Evolutionary conservation across 2,888 invertebrate genomes (phyloP), one percentile per base, ranked within the genome.

Genomic region (Embidobia sp.): DNA sequence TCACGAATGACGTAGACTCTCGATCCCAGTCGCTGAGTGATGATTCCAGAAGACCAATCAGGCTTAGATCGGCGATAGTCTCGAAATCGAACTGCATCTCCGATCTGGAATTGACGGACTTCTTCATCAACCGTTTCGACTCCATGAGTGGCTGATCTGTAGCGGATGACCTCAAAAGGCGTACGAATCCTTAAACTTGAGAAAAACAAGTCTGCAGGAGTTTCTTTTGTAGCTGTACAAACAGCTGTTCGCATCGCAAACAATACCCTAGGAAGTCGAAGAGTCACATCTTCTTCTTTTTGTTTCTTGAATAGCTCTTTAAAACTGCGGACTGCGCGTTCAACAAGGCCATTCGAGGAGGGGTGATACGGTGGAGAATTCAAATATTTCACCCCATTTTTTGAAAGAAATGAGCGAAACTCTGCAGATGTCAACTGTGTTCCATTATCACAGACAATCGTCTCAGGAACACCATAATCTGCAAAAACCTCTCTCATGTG

Each of bases 291-390:
- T 42, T n/a, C 42, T 19, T 10, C 42, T 3, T 10, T 1, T n/a
- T 5, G 15, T 22, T 46, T 46, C 3, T 11, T 11, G 13, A 2
- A 46, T 13, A 46, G 13, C n/a, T 49, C 33, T 15, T 49, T 49
- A 15, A 49, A 49, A 3, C 31, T 33, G 4, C 19, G 19, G 11
- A 51, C 18, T 19, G 22, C 22, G 22, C 22, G 6, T 22, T 22
- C 22, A 4, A 6, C 22, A 22, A 33, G 11, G 1, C 49, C 49
- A 11, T 49, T 49, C 3, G 49, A 33, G 2, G 31, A 16, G 3
- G 48, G 48, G 29, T 48, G 49, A 33, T 16, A 33, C 2, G 49
- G 49, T 6, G 49, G 49, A 3, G 49, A 6, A 11, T 33, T 18
- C 6, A 31, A 8, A 33, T 6, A 19, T 18, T 33, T 49, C 0